Evolutionary conservation across 2,113 vertebrate genomes (phyloP).

Genomic region (Gracilinanus agilis): DNA sequence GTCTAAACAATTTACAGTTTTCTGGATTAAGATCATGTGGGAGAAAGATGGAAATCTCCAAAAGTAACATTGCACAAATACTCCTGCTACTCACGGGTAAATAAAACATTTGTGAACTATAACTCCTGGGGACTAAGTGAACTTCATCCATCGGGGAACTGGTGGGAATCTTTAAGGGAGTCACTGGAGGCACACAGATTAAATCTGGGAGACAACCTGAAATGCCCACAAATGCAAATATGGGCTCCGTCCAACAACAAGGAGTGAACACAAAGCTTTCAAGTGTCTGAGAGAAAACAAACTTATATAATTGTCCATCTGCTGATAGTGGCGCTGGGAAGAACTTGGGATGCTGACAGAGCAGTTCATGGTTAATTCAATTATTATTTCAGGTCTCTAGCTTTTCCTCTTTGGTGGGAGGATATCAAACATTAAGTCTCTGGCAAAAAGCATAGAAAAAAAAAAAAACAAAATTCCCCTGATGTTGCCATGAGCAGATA

Average conservation of each 20-base stretch:
- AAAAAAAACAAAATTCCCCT: slow-evolving; percentile 69
- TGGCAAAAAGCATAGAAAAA: slow-evolving; percentile 73
- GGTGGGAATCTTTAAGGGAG: slow-evolving; percentile 10
- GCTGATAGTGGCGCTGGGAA: slow-evolving; percentile 80
- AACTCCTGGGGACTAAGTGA: neutral
- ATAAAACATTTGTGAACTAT: slow-evolving; percentile 37
- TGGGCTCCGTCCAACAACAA: neutral
- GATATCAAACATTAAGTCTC: slow-evolving; percentile 80
- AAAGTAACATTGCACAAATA: slow-evolving; percentile 49
- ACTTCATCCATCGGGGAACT: slow-evolving; percentile 6
- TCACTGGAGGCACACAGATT: slow-evolving; percentile 41
- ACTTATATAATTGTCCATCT: slow-evolving; percentile 72
- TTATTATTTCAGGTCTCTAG: slow-evolving; percentile 89
- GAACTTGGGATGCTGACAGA: slow-evolving; percentile 81
- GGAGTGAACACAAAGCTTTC: slow-evolving; percentile 65
- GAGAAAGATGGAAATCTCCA: slow-evolving; percentile 70
- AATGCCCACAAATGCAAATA: slow-evolving; percentile 9
- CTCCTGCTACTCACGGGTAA: neutral
- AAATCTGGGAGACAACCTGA: slow-evolving; percentile 38
- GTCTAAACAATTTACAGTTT: slow-evolving; percentile 77
- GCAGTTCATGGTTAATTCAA: slow-evolving; percentile 76
- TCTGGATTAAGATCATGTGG: slow-evolving; percentile 73
- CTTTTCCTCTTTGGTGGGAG: slow-evolving; percentile 88
- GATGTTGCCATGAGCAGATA: slow-evolving; percentile 67
- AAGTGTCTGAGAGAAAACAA: slow-evolving; percentile 75